Conservation (phyloP, 1,140 invertebrate genomes). For the Laupala kohalensis region DNA sequence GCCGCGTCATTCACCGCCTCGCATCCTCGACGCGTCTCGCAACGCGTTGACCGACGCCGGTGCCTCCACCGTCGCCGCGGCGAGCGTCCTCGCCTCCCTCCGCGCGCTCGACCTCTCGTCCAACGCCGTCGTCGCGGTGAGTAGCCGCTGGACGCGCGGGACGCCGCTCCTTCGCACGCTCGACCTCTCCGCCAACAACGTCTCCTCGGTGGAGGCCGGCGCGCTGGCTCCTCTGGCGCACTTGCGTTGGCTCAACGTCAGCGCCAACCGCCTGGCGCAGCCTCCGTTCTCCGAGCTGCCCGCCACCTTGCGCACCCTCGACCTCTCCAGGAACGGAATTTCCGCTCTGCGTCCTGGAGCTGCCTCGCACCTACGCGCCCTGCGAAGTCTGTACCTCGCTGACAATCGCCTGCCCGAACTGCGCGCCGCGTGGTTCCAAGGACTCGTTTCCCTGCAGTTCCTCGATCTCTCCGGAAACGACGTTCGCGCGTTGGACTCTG, state of each 20-base stretch:
- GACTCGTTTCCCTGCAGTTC: constrained; percentile 27
- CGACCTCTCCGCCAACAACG: constrained; percentile 49
- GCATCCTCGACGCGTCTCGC: background rate
- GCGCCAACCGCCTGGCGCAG: constrained; percentile 26
- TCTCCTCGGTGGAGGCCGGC: constrained; percentile 41
- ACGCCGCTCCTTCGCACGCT: constrained; percentile 29
- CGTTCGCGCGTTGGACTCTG: constrained; percentile 25
- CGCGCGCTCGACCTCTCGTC: constrained; percentile 38
- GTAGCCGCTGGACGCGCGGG: constrained; percentile 24
- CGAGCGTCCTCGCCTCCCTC: constrained; percentile 33
- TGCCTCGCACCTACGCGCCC: constrained; percentile 35
- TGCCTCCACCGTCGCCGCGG: too few relatives aligned
- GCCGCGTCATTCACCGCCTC: too few relatives aligned
- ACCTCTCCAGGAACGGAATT: constrained; percentile 34
- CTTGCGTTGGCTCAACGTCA: constrained; percentile 42
- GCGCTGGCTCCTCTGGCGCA: constrained; percentile 40
- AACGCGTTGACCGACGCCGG: background rate
- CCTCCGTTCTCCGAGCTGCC: constrained; percentile 25
- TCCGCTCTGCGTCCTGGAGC: constrained; percentile 17
- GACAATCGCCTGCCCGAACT: constrained; percentile 49
- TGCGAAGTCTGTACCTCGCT: constrained; percentile 71
- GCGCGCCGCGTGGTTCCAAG: constrained; percentile 23
- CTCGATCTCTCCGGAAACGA: constrained; percentile 33
- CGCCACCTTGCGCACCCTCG: constrained; percentile 30
- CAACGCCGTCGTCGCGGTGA: constrained; percentile 27